A percentile compares a stretch with the other conserved stretches of the same genome.
Evolutionary conservation across 2,797 vertebrate genomes (phyloP).

Genomic region (Buphagus erythrorhynchus): DNA sequence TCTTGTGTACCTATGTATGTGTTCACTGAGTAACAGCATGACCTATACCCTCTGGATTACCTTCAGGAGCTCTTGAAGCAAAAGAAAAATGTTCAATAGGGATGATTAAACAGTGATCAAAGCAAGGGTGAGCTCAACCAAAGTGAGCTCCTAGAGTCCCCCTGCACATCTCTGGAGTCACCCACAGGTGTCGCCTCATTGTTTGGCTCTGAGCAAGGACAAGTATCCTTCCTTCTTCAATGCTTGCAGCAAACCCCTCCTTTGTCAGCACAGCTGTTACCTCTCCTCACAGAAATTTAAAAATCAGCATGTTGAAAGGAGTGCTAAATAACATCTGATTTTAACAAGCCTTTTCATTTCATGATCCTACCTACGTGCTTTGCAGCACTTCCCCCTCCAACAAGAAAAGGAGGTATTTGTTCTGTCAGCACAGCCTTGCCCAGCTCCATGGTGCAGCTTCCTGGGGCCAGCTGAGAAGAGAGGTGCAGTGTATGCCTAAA

Average conservation of each 20-base stretch:
- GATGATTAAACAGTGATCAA: not conserved
- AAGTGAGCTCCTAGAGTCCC: not conserved
- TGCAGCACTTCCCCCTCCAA: not conserved
- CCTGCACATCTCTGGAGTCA: not conserved
- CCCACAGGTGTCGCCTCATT: not conserved
- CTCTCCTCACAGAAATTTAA: not conserved
- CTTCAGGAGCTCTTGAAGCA: not conserved
- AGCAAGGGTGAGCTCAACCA: not conserved
- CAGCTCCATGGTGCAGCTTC: not conserved
- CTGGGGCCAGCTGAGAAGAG: not conserved
- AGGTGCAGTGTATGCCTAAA: not conserved
- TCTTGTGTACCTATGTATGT: not conserved
- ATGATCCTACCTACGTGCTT: accelerated
- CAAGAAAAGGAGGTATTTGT: not conserved
- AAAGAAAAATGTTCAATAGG: not conserved
- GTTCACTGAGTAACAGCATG: not conserved
- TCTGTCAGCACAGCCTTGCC: not conserved
- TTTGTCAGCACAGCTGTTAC: not conserved
- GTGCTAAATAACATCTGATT: not conserved
- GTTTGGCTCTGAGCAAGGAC: not conserved
- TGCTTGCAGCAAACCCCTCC: not conserved
- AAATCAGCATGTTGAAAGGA: not conserved
- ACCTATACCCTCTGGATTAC: not conserved
- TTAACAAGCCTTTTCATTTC: not conserved
- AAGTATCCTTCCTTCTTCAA: not conserved